Conservation (phyloP, 35 echinoderm and acorn worm genomes). For the Chiridota heheva region DNA sequence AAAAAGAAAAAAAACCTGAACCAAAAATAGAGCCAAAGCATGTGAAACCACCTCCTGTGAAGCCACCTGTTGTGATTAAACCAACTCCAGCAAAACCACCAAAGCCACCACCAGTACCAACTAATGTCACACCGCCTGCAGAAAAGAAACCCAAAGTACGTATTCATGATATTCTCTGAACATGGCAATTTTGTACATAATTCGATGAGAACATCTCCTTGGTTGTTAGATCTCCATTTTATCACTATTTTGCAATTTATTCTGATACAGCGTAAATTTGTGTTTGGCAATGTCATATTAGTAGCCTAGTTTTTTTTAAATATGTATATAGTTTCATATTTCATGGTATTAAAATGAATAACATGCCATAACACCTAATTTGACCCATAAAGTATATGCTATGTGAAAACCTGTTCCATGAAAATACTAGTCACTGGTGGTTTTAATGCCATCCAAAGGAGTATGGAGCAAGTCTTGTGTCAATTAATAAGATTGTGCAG, state of each 20-base stretch:
- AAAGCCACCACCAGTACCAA: slow-evolving; percentile 21
- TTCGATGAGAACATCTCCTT: background rate
- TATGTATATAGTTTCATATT: no score
- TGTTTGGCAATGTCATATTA: slow-evolving; percentile 10
- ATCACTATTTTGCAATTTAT: background rate
- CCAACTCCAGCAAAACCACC: slow-evolving; percentile 13
- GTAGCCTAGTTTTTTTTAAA: background rate
- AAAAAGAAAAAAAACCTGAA: slow-evolving; percentile 49
- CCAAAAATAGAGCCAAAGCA: slow-evolving; percentile 22
- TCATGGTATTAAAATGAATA: no score
- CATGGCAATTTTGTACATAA: no score
- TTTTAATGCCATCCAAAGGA: no score
- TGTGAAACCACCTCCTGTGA: slow-evolving; percentile 28
- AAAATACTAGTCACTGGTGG: no score
- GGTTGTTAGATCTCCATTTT: background rate
- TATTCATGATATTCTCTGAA: background rate
- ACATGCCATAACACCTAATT: no score
- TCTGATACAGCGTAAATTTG: slow-evolving; percentile 2
- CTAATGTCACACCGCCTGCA: slow-evolving; percentile 11
- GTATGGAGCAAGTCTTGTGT: no score
- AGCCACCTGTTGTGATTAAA: slow-evolving; percentile 14
- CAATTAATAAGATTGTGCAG: no score
- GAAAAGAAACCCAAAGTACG: slow-evolving; percentile 45
- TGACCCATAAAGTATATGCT: no score
- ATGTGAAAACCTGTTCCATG: no score